Evolutionary conservation across 1,140 invertebrate genomes (phyloP), one percentile per base, ranked within the genome.

Genomic region (Augochlora pura): DNA sequence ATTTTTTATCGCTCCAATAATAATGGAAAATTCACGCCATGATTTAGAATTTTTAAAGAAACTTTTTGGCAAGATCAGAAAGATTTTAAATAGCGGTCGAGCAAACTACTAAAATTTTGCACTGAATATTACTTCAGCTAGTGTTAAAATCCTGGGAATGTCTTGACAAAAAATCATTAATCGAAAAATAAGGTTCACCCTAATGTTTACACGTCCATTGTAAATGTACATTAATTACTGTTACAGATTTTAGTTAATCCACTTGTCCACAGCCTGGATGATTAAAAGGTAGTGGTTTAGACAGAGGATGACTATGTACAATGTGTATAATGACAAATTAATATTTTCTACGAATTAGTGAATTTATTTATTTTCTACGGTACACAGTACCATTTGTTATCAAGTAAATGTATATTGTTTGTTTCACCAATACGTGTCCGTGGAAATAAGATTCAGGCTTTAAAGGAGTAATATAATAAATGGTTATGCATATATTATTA

Each of bases 331-430:
- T 14, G 63, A 23, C 3, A 42, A 75, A 57, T 38, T 66, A 59
- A 42, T 52, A 42, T 57, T 42, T 75, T 46, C 0, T n/a, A 57
- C 54, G 66, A 59, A 57, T 67, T 67, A 57, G 52, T 25, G 38
- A 27, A 59, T 75, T 75, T 75, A 67, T 75, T 75, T 67, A 67
- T 75, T 75, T 59, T 23, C 27, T 42, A 39, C 21, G 21, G 18
- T 68, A 46, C 57, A 27, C 39, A 27, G 32, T 69, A 39, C 14
- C 46, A 39, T 2, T 38, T 52, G 62, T 65, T 74, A 38, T 74
- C 16, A 38, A 74, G 5, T 27, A 14, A 38, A 25, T 75, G 49
- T 65, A 68, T 7, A 59, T 54, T 76, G n/a, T 68, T 75, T 63
- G 6, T 75, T 42, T 8, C 39, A 32, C 12, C 71, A 52, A 52